A percentile compares a stretch with the other conserved stretches of the same genome.
These are phyloP conservation scores for Morone saxatilis DNA, from an alignment of 2,113 vertebrate species.

Conservation along the genomic window DNA sequence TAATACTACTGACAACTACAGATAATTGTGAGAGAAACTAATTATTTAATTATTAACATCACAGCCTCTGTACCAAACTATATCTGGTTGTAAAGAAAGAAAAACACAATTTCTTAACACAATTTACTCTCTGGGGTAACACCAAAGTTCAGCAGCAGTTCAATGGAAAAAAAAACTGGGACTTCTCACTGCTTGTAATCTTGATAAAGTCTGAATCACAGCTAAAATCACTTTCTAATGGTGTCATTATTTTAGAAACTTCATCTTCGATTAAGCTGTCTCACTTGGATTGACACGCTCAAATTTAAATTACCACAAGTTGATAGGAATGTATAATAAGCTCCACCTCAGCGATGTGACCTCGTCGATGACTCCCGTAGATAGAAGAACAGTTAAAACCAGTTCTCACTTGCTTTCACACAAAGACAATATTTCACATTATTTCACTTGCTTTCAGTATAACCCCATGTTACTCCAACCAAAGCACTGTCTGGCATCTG, in stretches of 20 bases:
- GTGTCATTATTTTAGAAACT: conserved; percentile 21
- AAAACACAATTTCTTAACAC: background rate
- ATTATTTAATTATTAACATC: background rate
- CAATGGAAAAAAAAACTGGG: conserved; percentile 4
- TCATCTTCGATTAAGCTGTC: conserved; percentile 55
- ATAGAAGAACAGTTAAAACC: conserved; percentile 47
- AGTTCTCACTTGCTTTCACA: conserved; percentile 20
- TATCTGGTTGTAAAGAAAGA: background rate
- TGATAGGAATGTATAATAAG: conserved; percentile 60
- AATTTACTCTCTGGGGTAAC: background rate
- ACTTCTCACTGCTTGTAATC: background rate
- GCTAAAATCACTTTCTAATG: conserved; percentile 35
- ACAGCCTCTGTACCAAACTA: background rate
- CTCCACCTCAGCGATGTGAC: conserved; percentile 56
- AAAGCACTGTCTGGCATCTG: conserved; percentile 66
- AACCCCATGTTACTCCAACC: conserved; percentile 66
- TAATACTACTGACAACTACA: background rate
- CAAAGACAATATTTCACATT: conserved; percentile 61
- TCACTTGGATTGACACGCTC: conserved; percentile 54
- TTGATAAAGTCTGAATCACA: conserved; percentile 24
- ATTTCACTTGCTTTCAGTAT: conserved; percentile 60
- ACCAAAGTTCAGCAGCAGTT: conserved; percentile 42
- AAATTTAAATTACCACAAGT: conserved; percentile 55
- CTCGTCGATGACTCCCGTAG: conserved; percentile 35
- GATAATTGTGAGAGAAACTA: background rate